Base-by-base conservation (phyloP, 2,113 vertebrate species). In the Alectura lathami region DNA sequence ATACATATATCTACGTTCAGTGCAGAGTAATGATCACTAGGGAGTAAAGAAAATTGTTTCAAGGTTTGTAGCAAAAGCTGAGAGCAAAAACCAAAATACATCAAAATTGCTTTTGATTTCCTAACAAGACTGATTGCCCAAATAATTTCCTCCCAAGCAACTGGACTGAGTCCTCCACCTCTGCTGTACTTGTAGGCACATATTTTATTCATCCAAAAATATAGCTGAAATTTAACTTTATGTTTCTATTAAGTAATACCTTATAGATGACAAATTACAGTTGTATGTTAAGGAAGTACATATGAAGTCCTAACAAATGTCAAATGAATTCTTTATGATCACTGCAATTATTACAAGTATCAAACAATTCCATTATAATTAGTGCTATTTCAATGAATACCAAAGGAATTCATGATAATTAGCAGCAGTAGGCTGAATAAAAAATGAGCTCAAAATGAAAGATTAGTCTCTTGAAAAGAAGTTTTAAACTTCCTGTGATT, bases 311-410 rank as follows among this genome's bases (percentile, higher is more conserved):
- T 88, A 91, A 74, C 76, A 92, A 95, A 94, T 9, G 3, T 96
- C 80, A 90, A 89, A 88, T 87, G 17, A 94, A 93, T 95, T 95
- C 45, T 79, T 96, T 94, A 86, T 91, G 50, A 95, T 95, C 57
- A 70, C 34, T 38, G 9, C 29, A 89, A 47, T 94, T 94, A 74
- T 68, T 94, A 97, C 17, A 85, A 96, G 96, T 88, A 94, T 53
- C 32, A 96, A 97, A 91, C 78, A 95, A 96, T 94, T 93, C 76
- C 59, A 59, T 95, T 94, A 91, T 93, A 97, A 96, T 94, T 95
- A 90, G 75, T 80, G 62, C 54, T 93, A 80, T 96, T 96, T 95
- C 63, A 94, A 95, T 94, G 89, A 94, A 84, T 86, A 89, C 5
- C 91, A 96, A 91, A 96, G 64, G 59, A 96, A 91, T 88, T 86